These are phyloP conservation scores for Apis dorsata DNA, from an alignment of 1,140 invertebrate species.

Conservation along the genomic window DNA sequence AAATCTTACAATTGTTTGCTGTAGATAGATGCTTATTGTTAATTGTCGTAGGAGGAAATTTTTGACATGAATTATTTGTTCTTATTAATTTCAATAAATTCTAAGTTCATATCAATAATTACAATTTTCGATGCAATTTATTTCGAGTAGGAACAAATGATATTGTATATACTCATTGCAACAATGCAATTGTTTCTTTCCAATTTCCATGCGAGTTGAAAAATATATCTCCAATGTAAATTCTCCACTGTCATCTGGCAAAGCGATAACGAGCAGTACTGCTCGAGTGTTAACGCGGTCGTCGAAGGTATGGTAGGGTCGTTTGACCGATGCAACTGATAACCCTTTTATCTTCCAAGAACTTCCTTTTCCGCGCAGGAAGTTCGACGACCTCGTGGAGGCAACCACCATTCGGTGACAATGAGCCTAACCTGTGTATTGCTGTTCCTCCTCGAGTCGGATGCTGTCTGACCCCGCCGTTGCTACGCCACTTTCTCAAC, in stretches of 20 bases:
- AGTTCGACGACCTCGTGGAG: conserved; percentile 46
- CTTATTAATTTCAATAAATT: too few species aligned
- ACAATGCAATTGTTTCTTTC: too few species aligned
- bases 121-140: too few species aligned
- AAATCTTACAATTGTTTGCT: too few species aligned
- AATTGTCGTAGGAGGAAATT: too few species aligned
- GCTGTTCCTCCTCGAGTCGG: conserved; percentile 46
- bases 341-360: conserved; percentile 39
- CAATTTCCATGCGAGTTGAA: not conserved
- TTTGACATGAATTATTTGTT: too few species aligned
- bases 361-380: conserved; percentile 63
- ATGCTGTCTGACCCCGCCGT: conserved; percentile 47
- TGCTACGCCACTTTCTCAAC: conserved; percentile 35
- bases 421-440: conserved; percentile 54
- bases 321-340: conserved; percentile 48
- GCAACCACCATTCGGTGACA: conserved; percentile 47
- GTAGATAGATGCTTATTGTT: too few species aligned
- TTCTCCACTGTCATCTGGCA: not conserved
- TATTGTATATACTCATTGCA: too few species aligned
- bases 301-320: conserved; percentile 5
- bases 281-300: not conserved
- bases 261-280: conserved; percentile 20
- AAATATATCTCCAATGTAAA: not conserved
- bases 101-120: too few species aligned
- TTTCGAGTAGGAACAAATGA: too few species aligned